Conservation (phyloP, 2,797 vertebrate genomes). For the Anguilla anguilla region DNA sequence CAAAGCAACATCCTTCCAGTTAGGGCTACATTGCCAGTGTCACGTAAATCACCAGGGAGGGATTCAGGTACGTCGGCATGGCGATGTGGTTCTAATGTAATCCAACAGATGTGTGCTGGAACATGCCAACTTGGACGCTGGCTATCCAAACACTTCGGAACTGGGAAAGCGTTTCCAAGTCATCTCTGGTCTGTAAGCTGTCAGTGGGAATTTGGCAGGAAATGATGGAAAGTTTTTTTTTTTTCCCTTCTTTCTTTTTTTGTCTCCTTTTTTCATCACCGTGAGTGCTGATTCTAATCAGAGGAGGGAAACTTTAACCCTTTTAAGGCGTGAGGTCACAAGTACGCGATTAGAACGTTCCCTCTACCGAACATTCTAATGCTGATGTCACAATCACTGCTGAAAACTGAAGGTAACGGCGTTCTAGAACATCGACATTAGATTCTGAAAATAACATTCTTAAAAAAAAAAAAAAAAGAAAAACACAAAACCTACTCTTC, state of each 20-base stretch:
- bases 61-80: slow-evolving; percentile 28
- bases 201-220: slow-evolving; percentile 41
- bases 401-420: too few species aligned
- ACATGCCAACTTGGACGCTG: neutral
- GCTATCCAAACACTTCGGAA: slow-evolving; percentile 34
- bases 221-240: slow-evolving; percentile 35
- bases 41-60: slow-evolving; percentile 41
- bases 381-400: too few species aligned
- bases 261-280: neutral
- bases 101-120: slow-evolving; percentile 24
- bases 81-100: slow-evolving; percentile 18
- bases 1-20: neutral
- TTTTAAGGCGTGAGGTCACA: too few species aligned
- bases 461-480: too few species aligned
- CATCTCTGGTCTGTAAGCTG: slow-evolving; percentile 20
- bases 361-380: too few species aligned
- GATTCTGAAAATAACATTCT: too few species aligned
- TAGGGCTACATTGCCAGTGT: slow-evolving; percentile 8
- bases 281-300: slow-evolving; percentile 33
- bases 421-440: too few species aligned
- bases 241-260: neutral
- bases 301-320: slow-evolving; percentile 5
- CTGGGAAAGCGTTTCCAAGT: slow-evolving; percentile 36
- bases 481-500: too few species aligned
- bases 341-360: too few species aligned